Percentiles rank a stretch among this genome's conserved stretches.
phyloP scores from a whole-genome alignment of 2,797 vertebrate species.

The Dendrocincla fuliginosa region DNA sequence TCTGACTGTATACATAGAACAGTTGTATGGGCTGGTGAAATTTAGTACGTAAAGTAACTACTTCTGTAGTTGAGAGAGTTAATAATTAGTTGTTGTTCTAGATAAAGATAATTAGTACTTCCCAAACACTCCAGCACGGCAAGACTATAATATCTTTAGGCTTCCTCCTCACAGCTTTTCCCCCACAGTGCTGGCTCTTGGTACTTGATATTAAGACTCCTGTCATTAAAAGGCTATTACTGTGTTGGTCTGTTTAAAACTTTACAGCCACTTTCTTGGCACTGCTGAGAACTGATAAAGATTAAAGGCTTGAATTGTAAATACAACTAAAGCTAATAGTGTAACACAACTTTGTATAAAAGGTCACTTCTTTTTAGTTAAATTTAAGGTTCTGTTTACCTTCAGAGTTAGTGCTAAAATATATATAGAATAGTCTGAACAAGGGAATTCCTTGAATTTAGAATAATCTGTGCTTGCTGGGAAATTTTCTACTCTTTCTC shows the following conservation, averaged over 20 bases:
- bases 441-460: neutral
- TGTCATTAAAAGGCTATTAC: neutral
- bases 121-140: neutral
- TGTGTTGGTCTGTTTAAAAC: neutral
- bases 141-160: neutral
- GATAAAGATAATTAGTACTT: neutral
- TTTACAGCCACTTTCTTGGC: neutral
- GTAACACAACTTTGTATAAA: neutral
- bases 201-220: neutral
- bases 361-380: neutral
- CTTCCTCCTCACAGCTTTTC: neutral
- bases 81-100: neutral
- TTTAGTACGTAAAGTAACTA: neutral
- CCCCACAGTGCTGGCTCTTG: neutral
- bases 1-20: neutral
- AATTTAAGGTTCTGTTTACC: neutral
- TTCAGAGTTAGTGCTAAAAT: neutral
- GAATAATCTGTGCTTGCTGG: neutral
- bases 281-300: neutral
- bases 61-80: neutral
- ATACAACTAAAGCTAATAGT: neutral
- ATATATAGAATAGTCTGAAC: neutral
- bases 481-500: neutral
- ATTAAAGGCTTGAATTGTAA: neutral
- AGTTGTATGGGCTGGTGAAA: neutral